Base-by-base conservation (phyloP, 2,113 vertebrate genomes). In the Herpetotheres cachinnans region DNA sequence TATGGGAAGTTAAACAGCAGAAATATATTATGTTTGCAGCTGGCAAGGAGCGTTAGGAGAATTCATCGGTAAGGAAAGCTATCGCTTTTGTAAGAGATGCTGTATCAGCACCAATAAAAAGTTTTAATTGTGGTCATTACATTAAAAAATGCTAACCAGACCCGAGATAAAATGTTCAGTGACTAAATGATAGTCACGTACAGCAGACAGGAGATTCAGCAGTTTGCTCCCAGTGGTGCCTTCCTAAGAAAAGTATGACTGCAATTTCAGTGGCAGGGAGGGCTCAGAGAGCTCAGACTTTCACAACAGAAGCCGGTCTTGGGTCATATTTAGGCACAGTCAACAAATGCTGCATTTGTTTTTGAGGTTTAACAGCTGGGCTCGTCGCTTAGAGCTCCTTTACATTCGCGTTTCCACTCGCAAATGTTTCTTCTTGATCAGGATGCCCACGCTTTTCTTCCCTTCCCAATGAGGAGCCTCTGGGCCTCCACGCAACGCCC, bases 31-130 rank as follows among this genome's bases (percentile, higher is more conserved):
- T 1, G 19, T 47, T 52, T 73, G 79, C 34, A 65, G 72, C 40
- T 54, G 59, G 71, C 34, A 80, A 47, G 42, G 61, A 81, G 47
- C 1, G 9, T n/a, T 34, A 26, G 1, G 73, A 55, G 36, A 27
- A 55, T 13, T 25, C 38, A 44, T 61, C 62, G 24, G 13, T 7
- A 34, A 71, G 63, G 38, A 84, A 90, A 58, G 62, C 20, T 21
- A 3, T 16, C 78, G 72, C n/a, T 6, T n/a, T 29, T 42, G 12
- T 3, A 42, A 30, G 19, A 84, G 47, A 59, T 3, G 89, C 81
- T 34, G n/a, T 14, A 61, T 85, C 89, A 94, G 89, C 87, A 89
- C 50, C 89, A 92, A 93, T 84, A 91, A 87, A 94, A 72, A 38
- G 16, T 29, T 82, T 69, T 90, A 85, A 95, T 92, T 94, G 88